These are phyloP conservation scores for Pelecanus crispus DNA, from an alignment of 2,113 vertebrate genomes.

Conservation along the genomic window DNA sequence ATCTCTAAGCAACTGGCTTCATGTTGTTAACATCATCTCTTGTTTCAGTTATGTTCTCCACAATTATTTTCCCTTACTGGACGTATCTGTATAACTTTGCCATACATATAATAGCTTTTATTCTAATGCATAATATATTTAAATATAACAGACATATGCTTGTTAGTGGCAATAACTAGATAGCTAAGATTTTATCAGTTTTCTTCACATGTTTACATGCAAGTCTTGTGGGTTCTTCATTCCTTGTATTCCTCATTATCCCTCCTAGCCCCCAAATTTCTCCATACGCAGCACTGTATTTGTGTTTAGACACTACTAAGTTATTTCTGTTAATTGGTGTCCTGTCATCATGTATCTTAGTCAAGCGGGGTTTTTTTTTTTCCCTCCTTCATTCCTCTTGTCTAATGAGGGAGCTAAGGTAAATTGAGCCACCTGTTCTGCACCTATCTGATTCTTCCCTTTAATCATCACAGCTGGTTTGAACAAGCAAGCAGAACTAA, in stretches of 20 bases:
- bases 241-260: background rate
- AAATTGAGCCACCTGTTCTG: background rate
- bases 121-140: background rate
- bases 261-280: background rate
- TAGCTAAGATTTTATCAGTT: background rate
- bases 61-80: background rate
- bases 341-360: background rate
- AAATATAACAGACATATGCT: background rate
- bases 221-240: background rate
- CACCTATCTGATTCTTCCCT: background rate
- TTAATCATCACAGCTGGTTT: background rate
- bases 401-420: background rate
- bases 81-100: background rate
- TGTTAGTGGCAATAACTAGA: background rate
- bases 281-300: background rate
- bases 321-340: background rate
- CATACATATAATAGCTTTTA: background rate
- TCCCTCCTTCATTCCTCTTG: background rate
- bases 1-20: background rate
- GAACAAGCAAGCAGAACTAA: background rate
- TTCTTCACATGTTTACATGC: background rate
- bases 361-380: background rate
- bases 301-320: background rate
- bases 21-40: background rate
- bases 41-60: background rate